Percentiles rank a stretch among this genome's conserved stretches.
Conservation (phyloP, 2,797 vertebrate species). For the Micrastur ruficollis region DNA sequence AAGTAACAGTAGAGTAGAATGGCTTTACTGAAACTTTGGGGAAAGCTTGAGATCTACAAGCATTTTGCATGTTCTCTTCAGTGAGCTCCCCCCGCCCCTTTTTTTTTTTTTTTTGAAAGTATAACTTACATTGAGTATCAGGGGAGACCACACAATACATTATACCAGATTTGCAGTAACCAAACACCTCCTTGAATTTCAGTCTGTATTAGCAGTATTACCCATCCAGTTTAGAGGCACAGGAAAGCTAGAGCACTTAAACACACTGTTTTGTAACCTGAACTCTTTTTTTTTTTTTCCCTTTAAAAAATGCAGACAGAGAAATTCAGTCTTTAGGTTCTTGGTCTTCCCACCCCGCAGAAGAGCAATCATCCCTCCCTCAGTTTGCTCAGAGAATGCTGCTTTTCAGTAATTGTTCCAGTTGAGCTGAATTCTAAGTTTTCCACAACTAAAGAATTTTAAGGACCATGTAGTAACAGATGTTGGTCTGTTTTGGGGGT, state of each 20-base stretch:
- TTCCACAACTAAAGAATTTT: not conserved
- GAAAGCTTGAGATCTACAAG: not conserved
- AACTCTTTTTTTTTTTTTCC: not conserved
- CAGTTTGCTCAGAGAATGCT: not conserved
- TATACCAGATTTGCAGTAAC: not conserved
- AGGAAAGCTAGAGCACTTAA: constrained; percentile 43
- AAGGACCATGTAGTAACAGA: not conserved
- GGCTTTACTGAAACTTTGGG: constrained; percentile 31
- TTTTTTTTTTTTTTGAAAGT: not conserved
- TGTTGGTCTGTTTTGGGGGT: not conserved
- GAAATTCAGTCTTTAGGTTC: not conserved
- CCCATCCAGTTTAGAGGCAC: constrained; percentile 32
- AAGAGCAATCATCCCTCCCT: not conserved
- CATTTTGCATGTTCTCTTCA: not conserved
- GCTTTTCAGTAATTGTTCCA: not conserved
- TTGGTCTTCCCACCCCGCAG: not conserved
- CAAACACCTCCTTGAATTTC: not conserved
- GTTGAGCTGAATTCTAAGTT: not conserved
- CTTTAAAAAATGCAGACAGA: not conserved
- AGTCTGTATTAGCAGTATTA: not conserved
- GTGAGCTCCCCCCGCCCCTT: not conserved
- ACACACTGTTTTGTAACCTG: not conserved
- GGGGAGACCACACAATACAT: not conserved
- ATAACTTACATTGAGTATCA: not conserved
- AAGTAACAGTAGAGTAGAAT: not conserved